These are phyloP conservation scores for Zootermopsis nevadensis DNA, from an alignment of 2,888 invertebrate genomes.

Conservation along the genomic window DNA sequence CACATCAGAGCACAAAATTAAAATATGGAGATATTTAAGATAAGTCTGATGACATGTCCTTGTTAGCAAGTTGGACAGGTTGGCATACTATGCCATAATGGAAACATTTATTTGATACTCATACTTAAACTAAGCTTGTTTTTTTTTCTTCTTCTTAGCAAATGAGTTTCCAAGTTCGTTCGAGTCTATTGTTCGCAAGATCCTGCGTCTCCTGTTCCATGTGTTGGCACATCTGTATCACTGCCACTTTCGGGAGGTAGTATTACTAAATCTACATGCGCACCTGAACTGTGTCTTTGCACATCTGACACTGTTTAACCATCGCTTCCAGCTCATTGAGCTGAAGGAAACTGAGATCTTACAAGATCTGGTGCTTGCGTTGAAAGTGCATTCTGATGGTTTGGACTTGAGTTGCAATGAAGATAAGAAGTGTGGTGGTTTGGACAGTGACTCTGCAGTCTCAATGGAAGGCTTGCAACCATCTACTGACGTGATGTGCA, in stretches of 20 bases:
- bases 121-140: background rate
- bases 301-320: slow-evolving; percentile 88
- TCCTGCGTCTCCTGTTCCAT: slow-evolving; percentile 95
- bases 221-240: slow-evolving; percentile 98
- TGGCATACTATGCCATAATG: too few relatives aligned
- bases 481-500: background rate
- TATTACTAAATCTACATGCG: slow-evolving; percentile 92
- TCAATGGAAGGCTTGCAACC: background rate
- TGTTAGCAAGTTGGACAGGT: too few relatives aligned
- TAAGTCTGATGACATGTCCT: too few relatives aligned
- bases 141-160: slow-evolving; percentile 68
- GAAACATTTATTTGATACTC: too few relatives aligned
- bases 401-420: slow-evolving; percentile 25
- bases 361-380: slow-evolving; percentile 89
- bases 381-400: slow-evolving; percentile 61
- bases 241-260: slow-evolving; percentile 96
- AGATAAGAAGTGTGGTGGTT: slow-evolving; percentile 20
- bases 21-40: too few relatives aligned
- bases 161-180: slow-evolving; percentile 95
- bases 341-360: slow-evolving; percentile 91
- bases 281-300: slow-evolving; percentile 98
- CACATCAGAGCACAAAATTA: too few relatives aligned
- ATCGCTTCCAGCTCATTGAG: slow-evolving; percentile 92
- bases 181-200: slow-evolving; percentile 95
- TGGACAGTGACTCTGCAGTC: slow-evolving; percentile 17